A percentile compares a stretch with the other conserved stretches of the same genome.
Conservation (phyloP, 2,888 invertebrate species). For the Eubasilissa splendida region DNA sequence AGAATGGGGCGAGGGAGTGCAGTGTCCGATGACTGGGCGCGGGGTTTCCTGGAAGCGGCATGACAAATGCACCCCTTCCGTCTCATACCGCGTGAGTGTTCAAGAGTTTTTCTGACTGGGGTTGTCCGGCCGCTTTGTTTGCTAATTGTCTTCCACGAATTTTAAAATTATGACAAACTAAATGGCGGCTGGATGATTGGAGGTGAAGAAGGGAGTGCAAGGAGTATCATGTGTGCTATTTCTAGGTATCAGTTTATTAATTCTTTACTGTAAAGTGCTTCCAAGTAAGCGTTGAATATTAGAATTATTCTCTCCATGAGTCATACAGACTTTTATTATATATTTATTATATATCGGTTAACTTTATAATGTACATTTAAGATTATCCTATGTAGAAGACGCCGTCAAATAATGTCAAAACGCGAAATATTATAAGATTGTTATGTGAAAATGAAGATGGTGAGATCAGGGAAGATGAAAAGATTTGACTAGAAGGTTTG, state of each 20-base stretch:
- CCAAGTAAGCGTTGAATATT: no score
- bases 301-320: no score
- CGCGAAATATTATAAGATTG: no score
- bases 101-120: background rate
- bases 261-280: background rate
- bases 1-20: background rate
- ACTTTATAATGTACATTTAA: no score
- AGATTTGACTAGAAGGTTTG: no score
- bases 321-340: no score
- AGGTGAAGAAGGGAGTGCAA: background rate
- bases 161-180: constrained; percentile 15
- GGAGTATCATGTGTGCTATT: background rate
- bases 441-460: no score
- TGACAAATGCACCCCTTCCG: constrained; percentile 38
- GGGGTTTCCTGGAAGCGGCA: constrained; percentile 34
- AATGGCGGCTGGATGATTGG: background rate
- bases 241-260: background rate
- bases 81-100: constrained; percentile 15
- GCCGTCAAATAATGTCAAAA: no score
- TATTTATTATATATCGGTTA: no score
- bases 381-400: no score
- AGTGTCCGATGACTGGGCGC: constrained; percentile 36
- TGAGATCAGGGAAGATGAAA: no score
- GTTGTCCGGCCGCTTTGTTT: background rate
- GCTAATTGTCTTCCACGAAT: constrained; percentile 34